A percentile compares a stretch with the other conserved stretches of the same genome.
Conservation (phyloP, 1,140 invertebrate genomes). For the Theocolax elegans region DNA sequence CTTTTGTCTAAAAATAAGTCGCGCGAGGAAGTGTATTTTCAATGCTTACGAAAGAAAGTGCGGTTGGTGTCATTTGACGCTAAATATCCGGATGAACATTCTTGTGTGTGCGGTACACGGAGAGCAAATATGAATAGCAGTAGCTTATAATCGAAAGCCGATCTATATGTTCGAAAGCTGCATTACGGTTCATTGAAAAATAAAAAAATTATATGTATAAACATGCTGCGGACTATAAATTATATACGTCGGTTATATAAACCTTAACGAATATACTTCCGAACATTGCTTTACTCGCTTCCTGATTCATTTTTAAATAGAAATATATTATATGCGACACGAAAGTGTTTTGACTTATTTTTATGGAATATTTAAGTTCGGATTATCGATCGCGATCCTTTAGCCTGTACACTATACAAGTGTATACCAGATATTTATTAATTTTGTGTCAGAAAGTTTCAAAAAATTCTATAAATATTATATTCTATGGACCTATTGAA, state of each 20-base stretch:
- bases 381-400: too few relatives aligned
- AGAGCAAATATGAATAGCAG: background rate
- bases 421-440: too few relatives aligned
- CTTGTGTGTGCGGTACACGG: too few relatives aligned
- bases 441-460: too few relatives aligned
- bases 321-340: background rate
- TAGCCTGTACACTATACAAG: too few relatives aligned
- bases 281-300: background rate
- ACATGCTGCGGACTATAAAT: background rate
- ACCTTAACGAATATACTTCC: slow-evolving; percentile 24
- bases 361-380: too few relatives aligned
- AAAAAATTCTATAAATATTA: too few relatives aligned
- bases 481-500: too few relatives aligned
- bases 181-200: background rate
- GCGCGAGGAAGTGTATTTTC: too few relatives aligned
- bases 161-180: slow-evolving; percentile 18
- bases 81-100: background rate
- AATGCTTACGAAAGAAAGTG: too few relatives aligned
- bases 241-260: slow-evolving; percentile 10
- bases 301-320: background rate
- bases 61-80: too few relatives aligned
- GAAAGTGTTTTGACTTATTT: slow-evolving; percentile 20
- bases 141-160: slow-evolving; percentile 11
- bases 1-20: too few relatives aligned
- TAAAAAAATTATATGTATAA: background rate